Percentiles rank a stretch among this genome's conserved stretches.
phyloP scores from a whole-genome alignment of 2,113 vertebrate species.

The Gymnorhina tibicen region DNA sequence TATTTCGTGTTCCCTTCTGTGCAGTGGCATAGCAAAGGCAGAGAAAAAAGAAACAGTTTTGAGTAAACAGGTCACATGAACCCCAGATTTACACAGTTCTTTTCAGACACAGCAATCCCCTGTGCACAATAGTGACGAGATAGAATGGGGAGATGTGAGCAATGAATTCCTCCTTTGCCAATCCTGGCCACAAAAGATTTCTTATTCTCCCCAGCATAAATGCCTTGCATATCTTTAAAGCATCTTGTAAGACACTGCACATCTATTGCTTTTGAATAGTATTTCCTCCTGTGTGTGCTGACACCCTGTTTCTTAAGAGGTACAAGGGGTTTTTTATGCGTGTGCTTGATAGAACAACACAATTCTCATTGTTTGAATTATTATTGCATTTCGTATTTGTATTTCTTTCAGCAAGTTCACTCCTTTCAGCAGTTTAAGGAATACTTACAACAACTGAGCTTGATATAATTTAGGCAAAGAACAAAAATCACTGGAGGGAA shows the following conservation, averaged over 20 bases:
- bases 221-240: neutral
- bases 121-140: neutral
- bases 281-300: neutral
- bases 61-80: neutral
- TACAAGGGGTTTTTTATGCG: neutral
- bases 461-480: neutral
- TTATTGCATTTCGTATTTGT: neutral
- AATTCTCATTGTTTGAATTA: neutral
- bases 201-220: neutral
- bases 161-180: neutral
- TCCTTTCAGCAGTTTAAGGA: constrained; percentile 15
- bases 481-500: constrained; percentile 28
- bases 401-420: neutral
- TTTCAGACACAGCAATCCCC: neutral
- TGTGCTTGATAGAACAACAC: neutral
- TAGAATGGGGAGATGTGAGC: neutral
- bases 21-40: neutral
- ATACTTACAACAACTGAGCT: constrained; percentile 7
- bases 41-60: neutral
- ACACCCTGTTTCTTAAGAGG: neutral
- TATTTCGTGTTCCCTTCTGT: neutral
- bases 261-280: neutral
- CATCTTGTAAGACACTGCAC: neutral
- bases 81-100: neutral
- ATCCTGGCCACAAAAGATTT: neutral